Conservation (phyloP, 2,888 invertebrate species). For the Synergus laeviventris region DNA sequence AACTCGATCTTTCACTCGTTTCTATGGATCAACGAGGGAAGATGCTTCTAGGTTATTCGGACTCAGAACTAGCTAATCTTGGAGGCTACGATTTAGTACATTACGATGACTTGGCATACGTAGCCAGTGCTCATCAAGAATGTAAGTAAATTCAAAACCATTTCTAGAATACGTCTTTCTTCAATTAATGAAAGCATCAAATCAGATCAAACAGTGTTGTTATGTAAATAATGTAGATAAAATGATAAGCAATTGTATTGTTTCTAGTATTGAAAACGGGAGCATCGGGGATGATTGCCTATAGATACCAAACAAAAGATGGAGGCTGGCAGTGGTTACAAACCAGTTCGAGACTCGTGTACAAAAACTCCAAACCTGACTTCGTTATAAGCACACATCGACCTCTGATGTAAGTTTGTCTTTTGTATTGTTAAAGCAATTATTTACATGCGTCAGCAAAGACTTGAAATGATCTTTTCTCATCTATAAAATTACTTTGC, state of each 20-base stretch:
- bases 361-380: constrained; percentile 99
- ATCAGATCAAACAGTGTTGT: neutral
- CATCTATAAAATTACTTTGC: constrained; percentile 48
- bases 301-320: constrained; percentile 96
- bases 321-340: constrained; percentile 99
- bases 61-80: constrained; percentile 92
- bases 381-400: constrained; percentile 99
- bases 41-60: constrained; percentile 95
- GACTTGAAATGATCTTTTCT: constrained; percentile 38
- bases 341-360: constrained; percentile 96
- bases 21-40: constrained; percentile 99
- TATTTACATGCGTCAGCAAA: neutral
- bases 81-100: constrained; percentile 99
- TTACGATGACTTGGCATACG: constrained; percentile 97
- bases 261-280: constrained; percentile 97
- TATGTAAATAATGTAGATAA: too few species aligned
- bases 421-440: neutral
- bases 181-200: neutral
- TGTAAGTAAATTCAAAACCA: constrained; percentile 81
- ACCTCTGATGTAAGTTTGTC: constrained; percentile 91
- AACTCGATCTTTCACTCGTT: constrained; percentile 95
- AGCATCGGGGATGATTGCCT: constrained; percentile 99
- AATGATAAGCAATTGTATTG: too few species aligned
- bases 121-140: constrained; percentile 99
- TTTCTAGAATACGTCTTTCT: neutral